Conservation (phyloP, 2,888 invertebrate genomes). For the Xanthia togata region DNA sequence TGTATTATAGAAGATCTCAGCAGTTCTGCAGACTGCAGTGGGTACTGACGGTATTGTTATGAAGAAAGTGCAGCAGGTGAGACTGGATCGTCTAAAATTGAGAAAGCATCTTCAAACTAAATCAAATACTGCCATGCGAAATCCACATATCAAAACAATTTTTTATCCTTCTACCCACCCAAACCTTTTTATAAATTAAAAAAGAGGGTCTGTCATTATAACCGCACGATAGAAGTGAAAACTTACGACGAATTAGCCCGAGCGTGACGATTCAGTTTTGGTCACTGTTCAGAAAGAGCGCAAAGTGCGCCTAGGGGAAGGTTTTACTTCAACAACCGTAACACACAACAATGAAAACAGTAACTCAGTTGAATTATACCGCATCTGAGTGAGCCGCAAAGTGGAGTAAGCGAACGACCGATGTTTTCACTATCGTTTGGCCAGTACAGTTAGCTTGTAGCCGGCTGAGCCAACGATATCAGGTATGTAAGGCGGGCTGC, state of each 20-base stretch:
- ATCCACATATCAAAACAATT: too few species aligned
- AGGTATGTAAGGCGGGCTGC: constrained; percentile 40
- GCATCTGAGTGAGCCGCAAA: constrained; percentile 65
- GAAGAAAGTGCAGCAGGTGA: too few species aligned
- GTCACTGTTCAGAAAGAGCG: not conserved
- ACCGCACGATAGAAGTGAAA: not conserved
- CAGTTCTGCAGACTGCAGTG: too few species aligned
- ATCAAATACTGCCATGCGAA: too few species aligned
- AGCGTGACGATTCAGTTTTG: not conserved
- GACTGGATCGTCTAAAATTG: too few species aligned
- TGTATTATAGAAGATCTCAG: too few species aligned
- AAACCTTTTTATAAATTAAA: too few species aligned
- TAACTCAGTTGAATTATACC: constrained; percentile 65
- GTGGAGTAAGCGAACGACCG: constrained; percentile 78
- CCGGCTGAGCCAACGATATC: constrained; percentile 62
- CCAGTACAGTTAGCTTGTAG: constrained; percentile 74
- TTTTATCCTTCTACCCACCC: too few species aligned
- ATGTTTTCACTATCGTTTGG: constrained; percentile 76
- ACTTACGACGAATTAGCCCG: not conserved
- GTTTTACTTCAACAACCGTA: constrained; percentile 1
- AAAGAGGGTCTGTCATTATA: not conserved
- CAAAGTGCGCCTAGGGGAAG: not conserved
- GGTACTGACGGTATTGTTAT: too few species aligned
- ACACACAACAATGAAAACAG: constrained; percentile 56
- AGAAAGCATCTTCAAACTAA: too few species aligned